Conservation (phyloP, 2,113 vertebrate genomes). For the Plectropomus leopardus region DNA sequence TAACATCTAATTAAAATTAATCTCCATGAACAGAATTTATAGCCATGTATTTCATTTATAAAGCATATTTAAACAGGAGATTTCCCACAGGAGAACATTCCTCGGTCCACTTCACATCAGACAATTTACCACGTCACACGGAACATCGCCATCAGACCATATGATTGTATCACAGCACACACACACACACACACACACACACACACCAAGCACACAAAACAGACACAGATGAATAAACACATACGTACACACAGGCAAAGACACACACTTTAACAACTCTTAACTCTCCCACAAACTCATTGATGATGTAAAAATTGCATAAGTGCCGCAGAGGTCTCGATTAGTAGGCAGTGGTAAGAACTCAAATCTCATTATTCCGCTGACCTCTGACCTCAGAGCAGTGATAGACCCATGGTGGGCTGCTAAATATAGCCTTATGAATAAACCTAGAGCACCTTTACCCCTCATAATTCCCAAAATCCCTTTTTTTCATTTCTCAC, state of each 20-base stretch:
- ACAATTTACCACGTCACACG: constrained; percentile 50
- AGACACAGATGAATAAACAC: constrained; percentile 47
- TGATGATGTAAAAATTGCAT: constrained; percentile 59
- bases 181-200: background rate
- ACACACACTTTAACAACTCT: constrained; percentile 34
- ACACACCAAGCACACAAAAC: constrained; percentile 34
- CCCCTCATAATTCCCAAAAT: background rate
- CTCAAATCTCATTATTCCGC: constrained; percentile 62
- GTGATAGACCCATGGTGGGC: background rate
- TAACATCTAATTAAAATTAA: constrained; percentile 52
- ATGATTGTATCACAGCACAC: constrained; percentile 30
- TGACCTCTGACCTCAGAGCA: constrained; percentile 62
- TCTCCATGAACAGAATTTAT: constrained; percentile 17
- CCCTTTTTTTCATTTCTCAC: background rate
- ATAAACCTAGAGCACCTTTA: constrained; percentile 25
- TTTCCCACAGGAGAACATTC: constrained; percentile 52
- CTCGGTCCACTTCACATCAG: constrained; percentile 54
- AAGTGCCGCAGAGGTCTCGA: constrained; percentile 53
- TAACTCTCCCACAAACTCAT: constrained; percentile 41
- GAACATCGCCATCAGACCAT: constrained; percentile 28
- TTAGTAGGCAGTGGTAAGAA: constrained; percentile 35
- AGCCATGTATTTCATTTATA: constrained; percentile 54
- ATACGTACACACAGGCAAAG: background rate
- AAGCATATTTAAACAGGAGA: constrained; percentile 51
- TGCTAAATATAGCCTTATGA: constrained; percentile 26